phyloP scores from a whole-genome alignment of 2,797 vertebrate genomes.

The Capromys pilorides region DNA sequence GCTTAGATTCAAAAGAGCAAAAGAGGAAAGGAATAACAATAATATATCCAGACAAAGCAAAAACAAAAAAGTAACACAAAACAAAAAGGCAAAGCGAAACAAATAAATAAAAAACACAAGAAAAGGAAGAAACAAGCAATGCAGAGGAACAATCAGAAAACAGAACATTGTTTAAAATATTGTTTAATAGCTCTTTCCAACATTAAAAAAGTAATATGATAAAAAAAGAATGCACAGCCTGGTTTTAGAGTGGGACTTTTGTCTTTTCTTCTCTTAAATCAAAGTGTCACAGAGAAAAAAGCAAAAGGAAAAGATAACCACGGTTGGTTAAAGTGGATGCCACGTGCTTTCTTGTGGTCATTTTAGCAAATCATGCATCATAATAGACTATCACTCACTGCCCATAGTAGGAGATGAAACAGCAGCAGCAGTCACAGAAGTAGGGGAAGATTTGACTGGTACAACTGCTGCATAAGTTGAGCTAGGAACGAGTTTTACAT shows the following conservation, averaged over 20 bases:
- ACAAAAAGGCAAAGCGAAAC: not conserved
- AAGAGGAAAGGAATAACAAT: slow-evolving; percentile 49
- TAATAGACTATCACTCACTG: slow-evolving; percentile 96
- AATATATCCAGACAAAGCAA: slow-evolving; percentile 45
- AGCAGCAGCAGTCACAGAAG: slow-evolving; percentile 88
- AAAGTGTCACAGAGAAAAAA: slow-evolving; percentile 76
- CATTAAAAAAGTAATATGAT: slow-evolving; percentile 23
- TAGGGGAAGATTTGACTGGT: slow-evolving; percentile 93
- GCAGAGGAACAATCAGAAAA: slow-evolving; percentile 65
- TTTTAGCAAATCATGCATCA: slow-evolving; percentile 88
- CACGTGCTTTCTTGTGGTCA: slow-evolving; percentile 85
- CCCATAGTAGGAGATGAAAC: slow-evolving; percentile 92
- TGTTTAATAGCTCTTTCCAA: slow-evolving; percentile 73
- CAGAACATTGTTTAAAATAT: not conserved
- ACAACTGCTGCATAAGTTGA: slow-evolving; percentile 96
- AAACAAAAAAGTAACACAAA: not conserved
- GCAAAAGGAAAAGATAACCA: slow-evolving; percentile 82
- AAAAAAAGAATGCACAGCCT: slow-evolving; percentile 38
- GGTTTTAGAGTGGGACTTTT: slow-evolving; percentile 42
- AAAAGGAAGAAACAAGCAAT: slow-evolving; percentile 70
- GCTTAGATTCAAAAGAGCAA: slow-evolving; percentile 49
- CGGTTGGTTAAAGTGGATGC: slow-evolving; percentile 82
- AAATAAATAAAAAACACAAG: not conserved
- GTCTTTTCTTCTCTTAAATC: slow-evolving; percentile 64
- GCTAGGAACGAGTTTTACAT: slow-evolving; percentile 98